Conservation (phyloP, 2,797 vertebrate genomes). For the Parauchenoglanis ngamensis region DNA sequence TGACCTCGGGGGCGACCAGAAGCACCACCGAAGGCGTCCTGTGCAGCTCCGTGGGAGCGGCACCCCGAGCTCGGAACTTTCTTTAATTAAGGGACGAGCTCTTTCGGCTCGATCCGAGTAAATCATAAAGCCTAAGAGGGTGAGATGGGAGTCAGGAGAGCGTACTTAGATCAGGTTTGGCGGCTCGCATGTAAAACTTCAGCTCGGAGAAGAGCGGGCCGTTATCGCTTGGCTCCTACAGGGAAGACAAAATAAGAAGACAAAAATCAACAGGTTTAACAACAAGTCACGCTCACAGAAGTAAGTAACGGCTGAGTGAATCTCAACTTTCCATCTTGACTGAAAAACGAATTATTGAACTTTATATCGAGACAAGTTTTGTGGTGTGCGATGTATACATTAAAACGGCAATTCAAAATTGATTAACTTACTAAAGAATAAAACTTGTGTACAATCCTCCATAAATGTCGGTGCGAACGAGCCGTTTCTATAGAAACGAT, state of each 20-base stretch:
- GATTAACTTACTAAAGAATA: background rate
- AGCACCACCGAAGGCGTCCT: conserved; percentile 63
- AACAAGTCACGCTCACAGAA: background rate
- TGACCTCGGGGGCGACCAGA: conserved; percentile 67
- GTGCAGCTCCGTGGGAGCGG: conserved; percentile 52
- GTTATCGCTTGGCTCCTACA: conserved; percentile 92
- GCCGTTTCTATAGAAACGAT: background rate
- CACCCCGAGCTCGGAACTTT: conserved; percentile 15
- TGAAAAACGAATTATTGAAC: background rate
- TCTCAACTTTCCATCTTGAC: background rate
- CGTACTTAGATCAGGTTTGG: conserved; percentile 94
- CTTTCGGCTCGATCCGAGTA: background rate
- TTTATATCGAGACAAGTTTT: background rate
- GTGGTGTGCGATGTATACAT: background rate
- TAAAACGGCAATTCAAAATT: background rate
- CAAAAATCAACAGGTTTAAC: background rate
- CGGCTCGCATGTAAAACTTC: conserved; percentile 96
- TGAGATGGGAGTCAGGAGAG: conserved; percentile 9
- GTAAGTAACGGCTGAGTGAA: background rate
- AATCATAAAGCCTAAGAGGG: background rate
- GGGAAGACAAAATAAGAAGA: conserved; percentile 31
- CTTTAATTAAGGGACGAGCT: conserved; percentile 76
- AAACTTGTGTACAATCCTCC: background rate
- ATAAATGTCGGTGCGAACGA: background rate
- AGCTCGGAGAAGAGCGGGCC: conserved; percentile 96